A percentile compares a stretch with the other conserved stretches of the same genome.
phyloP scores from a whole-genome alignment of 2,113 vertebrate genomes.

The Tympanuchus pallidicinctus region DNA sequence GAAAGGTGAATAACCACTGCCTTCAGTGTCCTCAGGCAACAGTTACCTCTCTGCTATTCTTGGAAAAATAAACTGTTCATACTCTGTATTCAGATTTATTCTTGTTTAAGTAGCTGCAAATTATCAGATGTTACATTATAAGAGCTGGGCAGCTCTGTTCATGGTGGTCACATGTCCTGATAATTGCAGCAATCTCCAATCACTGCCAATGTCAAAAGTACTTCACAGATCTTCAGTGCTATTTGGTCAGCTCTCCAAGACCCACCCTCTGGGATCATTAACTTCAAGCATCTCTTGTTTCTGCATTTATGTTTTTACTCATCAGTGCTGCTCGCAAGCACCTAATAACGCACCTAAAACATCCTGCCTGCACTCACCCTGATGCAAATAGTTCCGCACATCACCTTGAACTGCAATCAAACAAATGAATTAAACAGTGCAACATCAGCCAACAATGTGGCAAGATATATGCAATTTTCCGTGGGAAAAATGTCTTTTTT shows the following conservation, averaged over 20 bases:
- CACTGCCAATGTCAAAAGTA: conserved; percentile 25
- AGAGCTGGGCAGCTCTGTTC: background rate
- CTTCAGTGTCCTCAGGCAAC: background rate
- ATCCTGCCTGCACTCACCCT: conserved; percentile 1
- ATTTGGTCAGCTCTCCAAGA: conserved; percentile 21
- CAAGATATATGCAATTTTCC: background rate
- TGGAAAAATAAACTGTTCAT: background rate
- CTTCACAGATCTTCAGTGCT: background rate
- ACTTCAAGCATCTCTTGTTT: conserved; percentile 35
- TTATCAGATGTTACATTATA: background rate
- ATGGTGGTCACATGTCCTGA: background rate
- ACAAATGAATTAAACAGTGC: conserved; percentile 11
- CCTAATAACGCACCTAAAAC: background rate
- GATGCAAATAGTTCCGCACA: background rate
- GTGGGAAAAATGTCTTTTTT: background rate
- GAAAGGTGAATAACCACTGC: background rate
- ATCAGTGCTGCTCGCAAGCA: conserved; percentile 8
- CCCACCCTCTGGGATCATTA: conserved; percentile 25
- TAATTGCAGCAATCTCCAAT: conserved; percentile 27
- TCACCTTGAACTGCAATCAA: background rate
- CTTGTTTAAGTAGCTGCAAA: background rate
- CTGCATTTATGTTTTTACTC: background rate
- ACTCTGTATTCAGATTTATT: background rate
- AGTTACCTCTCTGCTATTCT: background rate
- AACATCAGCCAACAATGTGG: background rate